phyloP scores from a whole-genome alignment of 2,113 vertebrate genomes.

The Syrmaticus mikado region DNA sequence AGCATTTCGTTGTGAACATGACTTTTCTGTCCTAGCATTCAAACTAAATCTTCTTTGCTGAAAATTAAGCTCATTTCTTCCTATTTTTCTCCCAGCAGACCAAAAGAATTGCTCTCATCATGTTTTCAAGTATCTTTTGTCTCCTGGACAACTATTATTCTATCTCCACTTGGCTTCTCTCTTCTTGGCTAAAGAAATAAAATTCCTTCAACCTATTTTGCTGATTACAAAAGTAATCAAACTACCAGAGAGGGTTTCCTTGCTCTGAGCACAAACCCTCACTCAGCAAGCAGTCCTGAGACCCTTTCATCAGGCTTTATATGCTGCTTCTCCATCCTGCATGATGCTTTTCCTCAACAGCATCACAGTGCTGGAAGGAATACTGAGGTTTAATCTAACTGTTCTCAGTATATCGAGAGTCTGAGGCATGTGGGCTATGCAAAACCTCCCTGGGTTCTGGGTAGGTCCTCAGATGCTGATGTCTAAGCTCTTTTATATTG shows the following conservation, averaged over 20 bases:
- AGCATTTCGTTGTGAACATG: neutral
- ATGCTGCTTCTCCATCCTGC: neutral
- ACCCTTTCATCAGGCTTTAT: neutral
- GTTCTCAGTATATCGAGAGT: neutral
- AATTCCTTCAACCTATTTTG: neutral
- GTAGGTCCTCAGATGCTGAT: neutral
- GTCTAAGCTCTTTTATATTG: neutral
- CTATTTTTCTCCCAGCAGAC: neutral
- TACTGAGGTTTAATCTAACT: neutral
- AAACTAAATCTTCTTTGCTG: neutral
- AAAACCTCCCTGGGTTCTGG: neutral
- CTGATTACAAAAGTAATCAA: conserved; percentile 27
- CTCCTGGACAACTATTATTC: neutral
- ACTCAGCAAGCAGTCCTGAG: neutral
- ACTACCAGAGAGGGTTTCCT: neutral
- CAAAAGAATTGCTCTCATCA: neutral
- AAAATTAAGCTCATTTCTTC: neutral
- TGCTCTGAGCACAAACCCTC: conserved; percentile 1
- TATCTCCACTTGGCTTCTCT: neutral
- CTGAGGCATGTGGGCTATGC: neutral
- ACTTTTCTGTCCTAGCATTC: neutral
- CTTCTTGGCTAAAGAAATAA: neutral
- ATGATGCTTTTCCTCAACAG: neutral
- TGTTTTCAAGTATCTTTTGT: neutral
- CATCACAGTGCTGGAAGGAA: neutral